These are phyloP conservation scores for Caenorhabditis brenneri DNA, from an alignment of 1,140 invertebrate species.

Conservation along the genomic window DNA sequence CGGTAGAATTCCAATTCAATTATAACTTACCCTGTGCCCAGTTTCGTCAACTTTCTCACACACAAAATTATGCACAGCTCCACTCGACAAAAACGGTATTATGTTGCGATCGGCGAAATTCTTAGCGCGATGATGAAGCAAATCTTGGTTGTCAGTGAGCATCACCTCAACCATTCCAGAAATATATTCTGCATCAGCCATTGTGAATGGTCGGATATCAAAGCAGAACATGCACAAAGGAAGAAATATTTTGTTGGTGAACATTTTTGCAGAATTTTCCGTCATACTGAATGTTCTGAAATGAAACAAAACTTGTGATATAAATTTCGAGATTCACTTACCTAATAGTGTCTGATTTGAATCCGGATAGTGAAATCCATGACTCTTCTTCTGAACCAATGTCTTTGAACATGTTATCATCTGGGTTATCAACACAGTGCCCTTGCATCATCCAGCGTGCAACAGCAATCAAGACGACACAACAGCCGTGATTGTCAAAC, in stretches of 20 bases:
- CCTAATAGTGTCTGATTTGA: slow-evolving; percentile 16
- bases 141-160: not conserved
- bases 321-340: not conserved
- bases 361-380: not conserved
- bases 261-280: not conserved
- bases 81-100: not conserved
- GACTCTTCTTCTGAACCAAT: slow-evolving; percentile 2
- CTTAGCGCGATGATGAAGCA: not conserved
- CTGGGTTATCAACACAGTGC: not conserved
- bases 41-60: not conserved
- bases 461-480: slow-evolving; percentile 37
- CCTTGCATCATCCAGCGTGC: slow-evolving; percentile 50
- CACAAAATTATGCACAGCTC: not conserved
- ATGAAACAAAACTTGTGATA: not conserved
- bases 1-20: not conserved
- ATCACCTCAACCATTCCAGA: not conserved
- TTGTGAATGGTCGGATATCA: slow-evolving; percentile 15
- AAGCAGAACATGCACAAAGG: not conserved
- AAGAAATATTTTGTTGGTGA: not conserved
- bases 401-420: not conserved
- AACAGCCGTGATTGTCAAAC: slow-evolving; percentile 50
- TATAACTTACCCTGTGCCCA: not conserved
- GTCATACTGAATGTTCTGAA: not conserved
- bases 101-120: slow-evolving; percentile 21
- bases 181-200: not conserved